Evolutionary conservation across 2,113 vertebrate genomes (phyloP).

Genomic region (Laticauda laticaudata): DNA sequence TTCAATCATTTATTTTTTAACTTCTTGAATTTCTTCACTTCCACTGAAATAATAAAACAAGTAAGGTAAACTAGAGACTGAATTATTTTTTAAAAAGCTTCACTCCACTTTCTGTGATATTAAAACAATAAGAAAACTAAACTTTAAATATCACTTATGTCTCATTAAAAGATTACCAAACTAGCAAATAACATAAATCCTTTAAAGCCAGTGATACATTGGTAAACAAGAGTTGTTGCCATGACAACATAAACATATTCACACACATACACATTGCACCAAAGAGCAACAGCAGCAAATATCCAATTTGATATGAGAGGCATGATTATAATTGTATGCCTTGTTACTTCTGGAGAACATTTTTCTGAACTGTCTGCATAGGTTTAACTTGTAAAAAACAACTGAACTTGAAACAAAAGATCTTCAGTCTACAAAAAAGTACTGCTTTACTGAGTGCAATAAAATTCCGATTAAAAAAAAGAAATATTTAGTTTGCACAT

Average conservation of each 20-base stretch:
- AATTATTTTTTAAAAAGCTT: neutral
- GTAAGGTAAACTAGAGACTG: conserved; percentile 10
- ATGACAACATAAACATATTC: neutral
- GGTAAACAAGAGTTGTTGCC: neutral
- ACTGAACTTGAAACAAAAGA: neutral
- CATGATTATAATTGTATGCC: neutral
- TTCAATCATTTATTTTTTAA: conserved; percentile 2
- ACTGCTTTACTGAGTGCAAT: neutral
- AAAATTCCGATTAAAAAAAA: neutral
- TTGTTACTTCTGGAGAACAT: neutral
- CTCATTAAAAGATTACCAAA: neutral
- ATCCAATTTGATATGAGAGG: neutral
- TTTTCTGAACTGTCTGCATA: neutral
- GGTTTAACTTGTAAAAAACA: neutral
- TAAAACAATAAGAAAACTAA: neutral
- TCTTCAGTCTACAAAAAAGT: neutral
- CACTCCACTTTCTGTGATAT: neutral
- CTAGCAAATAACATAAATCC: neutral
- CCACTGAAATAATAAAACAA: conserved; percentile 36
- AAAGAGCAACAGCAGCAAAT: neutral
- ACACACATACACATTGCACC: neutral
- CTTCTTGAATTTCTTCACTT: neutral
- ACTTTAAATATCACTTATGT: neutral
- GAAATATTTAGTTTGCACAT: neutral
- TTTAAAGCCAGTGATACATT: neutral